phyloP scores from a whole-genome alignment of 2,797 vertebrate genomes.

The Mastacembelus armatus region DNA sequence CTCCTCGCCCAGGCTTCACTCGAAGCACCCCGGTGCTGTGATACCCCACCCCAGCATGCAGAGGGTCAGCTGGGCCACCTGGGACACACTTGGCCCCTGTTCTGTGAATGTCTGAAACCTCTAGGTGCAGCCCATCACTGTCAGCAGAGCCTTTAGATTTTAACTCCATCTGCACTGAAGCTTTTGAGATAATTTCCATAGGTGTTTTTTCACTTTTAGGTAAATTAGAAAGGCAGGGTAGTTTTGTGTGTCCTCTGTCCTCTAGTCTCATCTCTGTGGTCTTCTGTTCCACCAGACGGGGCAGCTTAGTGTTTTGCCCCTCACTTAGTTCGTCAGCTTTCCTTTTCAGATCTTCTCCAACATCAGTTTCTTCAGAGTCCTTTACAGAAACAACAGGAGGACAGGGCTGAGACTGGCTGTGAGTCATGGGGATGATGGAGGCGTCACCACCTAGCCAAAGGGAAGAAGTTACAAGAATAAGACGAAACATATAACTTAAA shows the following conservation, averaged over 20 bases:
- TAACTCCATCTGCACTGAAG: background rate
- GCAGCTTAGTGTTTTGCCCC: background rate
- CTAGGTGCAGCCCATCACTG: background rate
- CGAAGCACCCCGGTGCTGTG: slow-evolving; percentile 88
- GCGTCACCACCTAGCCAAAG: slow-evolving; percentile 91
- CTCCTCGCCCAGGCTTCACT: slow-evolving; percentile 93
- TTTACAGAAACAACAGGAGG: slow-evolving; percentile 49
- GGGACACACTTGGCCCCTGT: slow-evolving; percentile 95
- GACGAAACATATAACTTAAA: too few relatives aligned
- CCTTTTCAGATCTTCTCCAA: slow-evolving; percentile 66
- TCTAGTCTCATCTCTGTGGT: slow-evolving; percentile 13
- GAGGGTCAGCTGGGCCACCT: slow-evolving; percentile 81
- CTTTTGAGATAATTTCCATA: background rate
- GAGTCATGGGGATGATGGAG: slow-evolving; percentile 90
- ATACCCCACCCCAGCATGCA: slow-evolving; percentile 82
- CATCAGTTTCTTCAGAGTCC: background rate
- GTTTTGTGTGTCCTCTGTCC: background rate
- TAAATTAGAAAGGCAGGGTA: background rate
- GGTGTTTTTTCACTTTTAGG: background rate
- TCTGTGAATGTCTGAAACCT: slow-evolving; percentile 84
- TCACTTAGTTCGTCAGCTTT: slow-evolving; percentile 47
- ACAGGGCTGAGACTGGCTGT: slow-evolving; percentile 79
- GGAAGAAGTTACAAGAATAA: background rate
- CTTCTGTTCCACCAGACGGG: slow-evolving; percentile 24
- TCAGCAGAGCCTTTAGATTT: background rate